Evolutionary conservation across 1,140 invertebrate species (phyloP).

Genomic region (Drosophila athabasca): DNA sequence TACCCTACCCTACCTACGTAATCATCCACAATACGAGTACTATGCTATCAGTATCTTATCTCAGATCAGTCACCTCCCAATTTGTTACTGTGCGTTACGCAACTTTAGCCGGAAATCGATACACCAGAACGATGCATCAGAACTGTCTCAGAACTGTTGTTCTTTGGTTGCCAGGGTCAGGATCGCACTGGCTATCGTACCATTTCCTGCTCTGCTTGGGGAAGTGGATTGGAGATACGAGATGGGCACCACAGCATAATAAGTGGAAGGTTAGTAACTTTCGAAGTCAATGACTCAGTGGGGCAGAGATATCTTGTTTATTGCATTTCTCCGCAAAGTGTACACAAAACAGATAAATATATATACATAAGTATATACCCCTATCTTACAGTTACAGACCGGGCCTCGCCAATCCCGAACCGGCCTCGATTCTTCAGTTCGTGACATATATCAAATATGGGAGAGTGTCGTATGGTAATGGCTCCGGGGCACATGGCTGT

Average conservation of each 20-base stretch:
- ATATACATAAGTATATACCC: neutral
- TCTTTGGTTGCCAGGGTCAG: constrained; percentile 9
- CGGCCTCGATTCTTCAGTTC: constrained; percentile 41
- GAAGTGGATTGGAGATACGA: constrained; percentile 1
- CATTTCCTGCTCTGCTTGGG: constrained; percentile 17
- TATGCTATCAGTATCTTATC: constrained; percentile 1
- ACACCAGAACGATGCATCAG: neutral
- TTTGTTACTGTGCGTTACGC: constrained; percentile 5
- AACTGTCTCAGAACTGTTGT: neutral
- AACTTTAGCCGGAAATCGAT: neutral
- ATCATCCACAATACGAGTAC: neutral
- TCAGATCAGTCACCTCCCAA: constrained; percentile 20
- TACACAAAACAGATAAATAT: constrained; percentile 39
- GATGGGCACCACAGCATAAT: constrained; percentile 22
- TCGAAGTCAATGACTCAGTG: constrained; percentile 69
- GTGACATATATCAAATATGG: constrained; percentile 72
- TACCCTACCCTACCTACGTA: too few species aligned
- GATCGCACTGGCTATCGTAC: constrained; percentile 11
- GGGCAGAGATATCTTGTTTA: constrained; percentile 54
- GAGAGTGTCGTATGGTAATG: constrained; percentile 26
- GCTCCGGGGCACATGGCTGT: constrained; percentile 6
- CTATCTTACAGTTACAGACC: neutral
- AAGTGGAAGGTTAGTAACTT: constrained; percentile 62
- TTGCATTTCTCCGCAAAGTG: constrained; percentile 38
- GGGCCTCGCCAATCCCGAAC: constrained; percentile 6